Percentiles rank a stretch among this genome's conserved stretches.
phyloP scores from a whole-genome alignment of 2,888 invertebrate species.

The Dryomyza anilis region DNA sequence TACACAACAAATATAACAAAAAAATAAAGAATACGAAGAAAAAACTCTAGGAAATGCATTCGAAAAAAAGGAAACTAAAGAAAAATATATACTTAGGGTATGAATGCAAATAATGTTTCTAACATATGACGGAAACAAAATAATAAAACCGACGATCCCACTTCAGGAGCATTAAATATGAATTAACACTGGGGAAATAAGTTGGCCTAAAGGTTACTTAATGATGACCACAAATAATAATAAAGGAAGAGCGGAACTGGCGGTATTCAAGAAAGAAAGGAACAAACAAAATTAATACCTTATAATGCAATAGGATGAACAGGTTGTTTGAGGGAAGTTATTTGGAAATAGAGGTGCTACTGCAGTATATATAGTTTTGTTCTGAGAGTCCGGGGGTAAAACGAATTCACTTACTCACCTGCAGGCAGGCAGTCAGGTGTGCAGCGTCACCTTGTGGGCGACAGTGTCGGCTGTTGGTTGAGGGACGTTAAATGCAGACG shows the following conservation, averaged over 20 bases:
- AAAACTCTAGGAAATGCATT: neutral
- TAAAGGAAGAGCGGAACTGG: neutral
- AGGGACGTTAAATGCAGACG: neutral
- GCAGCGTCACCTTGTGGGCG: neutral
- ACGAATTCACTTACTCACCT: neutral
- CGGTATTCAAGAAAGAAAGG: too few species aligned
- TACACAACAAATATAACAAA: neutral
- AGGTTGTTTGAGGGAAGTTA: too few species aligned
- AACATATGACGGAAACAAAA: neutral
- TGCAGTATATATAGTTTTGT: too few species aligned
- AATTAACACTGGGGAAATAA: conserved; percentile 19
- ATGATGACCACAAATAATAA: neutral
- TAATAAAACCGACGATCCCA: neutral
- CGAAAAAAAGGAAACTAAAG: neutral
- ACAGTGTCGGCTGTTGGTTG: neutral
- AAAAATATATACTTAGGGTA: neutral
- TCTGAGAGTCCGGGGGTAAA: too few species aligned
- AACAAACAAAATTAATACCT: too few species aligned
- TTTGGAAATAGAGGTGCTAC: too few species aligned
- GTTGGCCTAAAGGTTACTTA: neutral
- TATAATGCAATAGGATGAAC: too few species aligned
- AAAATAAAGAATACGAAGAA: neutral
- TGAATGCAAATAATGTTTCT: neutral
- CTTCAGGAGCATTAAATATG: conserved; percentile 11
- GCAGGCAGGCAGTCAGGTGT: neutral